Evolutionary conservation across 2,888 invertebrate genomes (phyloP).

Genomic region (Acrocera orbiculus): DNA sequence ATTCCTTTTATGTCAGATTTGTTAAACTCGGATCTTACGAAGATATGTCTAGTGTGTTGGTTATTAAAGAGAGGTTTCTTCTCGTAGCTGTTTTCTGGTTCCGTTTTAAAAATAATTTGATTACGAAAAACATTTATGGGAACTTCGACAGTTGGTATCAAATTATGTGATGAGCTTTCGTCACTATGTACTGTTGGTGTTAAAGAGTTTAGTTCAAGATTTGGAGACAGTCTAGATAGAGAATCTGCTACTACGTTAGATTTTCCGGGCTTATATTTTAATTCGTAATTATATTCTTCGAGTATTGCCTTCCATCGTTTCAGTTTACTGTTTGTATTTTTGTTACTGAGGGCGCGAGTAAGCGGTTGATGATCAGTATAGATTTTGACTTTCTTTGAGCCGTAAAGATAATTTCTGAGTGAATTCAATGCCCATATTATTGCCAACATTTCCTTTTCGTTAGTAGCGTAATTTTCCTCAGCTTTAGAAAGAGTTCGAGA

Average conservation of each 20-base stretch:
- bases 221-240: constrained; percentile 4
- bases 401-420: constrained; percentile 3
- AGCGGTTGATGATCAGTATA: constrained; percentile 2
- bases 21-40: neutral
- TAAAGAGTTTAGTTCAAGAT: neutral
- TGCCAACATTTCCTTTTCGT: constrained; percentile 4
- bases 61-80: constrained; percentile 1
- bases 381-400: constrained; percentile 2
- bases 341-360: constrained; percentile 3
- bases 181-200: neutral
- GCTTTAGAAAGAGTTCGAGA: constrained; percentile 3
- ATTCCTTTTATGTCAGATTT: neutral
- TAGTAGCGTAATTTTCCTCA: constrained; percentile 2
- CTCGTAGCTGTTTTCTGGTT: neutral
- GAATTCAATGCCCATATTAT: constrained; percentile 3
- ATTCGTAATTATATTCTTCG: constrained; percentile 3
- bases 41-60: neutral
- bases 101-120: neutral
- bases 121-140: neutral
- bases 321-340: constrained; percentile 2
- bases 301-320: constrained; percentile 6
- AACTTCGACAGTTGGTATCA: neutral
- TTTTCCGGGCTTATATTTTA: constrained; percentile 5
- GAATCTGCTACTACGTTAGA: constrained; percentile 6
- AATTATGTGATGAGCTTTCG: neutral